A percentile compares a stretch with the other conserved stretches of the same genome.
phyloP scores from a whole-genome alignment of 1,140 invertebrate genomes.

The Papilio polyxenes region DNA sequence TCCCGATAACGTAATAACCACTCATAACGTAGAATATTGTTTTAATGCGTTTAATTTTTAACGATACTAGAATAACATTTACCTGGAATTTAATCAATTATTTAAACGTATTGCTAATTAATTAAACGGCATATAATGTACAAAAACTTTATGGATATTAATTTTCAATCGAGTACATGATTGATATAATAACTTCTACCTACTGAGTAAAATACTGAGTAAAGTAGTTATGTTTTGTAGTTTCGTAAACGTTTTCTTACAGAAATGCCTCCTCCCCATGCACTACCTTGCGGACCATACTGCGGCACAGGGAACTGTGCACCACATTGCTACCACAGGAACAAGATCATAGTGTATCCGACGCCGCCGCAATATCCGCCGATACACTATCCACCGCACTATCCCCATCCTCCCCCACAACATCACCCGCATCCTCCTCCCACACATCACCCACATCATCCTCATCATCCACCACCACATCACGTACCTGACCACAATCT shows the following conservation, averaged over 20 bases:
- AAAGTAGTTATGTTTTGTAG: no score
- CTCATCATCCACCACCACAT: constrained; percentile 16
- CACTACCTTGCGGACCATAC: not conserved
- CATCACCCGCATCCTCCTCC: constrained; percentile 43
- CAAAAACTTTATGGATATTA: not conserved
- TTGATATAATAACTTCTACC: not conserved
- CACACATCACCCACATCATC: constrained; percentile 45
- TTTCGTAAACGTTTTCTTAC: not conserved
- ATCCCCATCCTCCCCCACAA: constrained; percentile 50
- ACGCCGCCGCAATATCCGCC: constrained; percentile 16
- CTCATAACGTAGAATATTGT: no score
- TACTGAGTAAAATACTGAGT: not conserved
- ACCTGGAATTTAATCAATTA: not conserved
- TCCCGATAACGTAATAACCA: not conserved
- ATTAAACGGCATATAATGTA: not conserved
- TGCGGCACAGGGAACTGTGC: constrained; percentile 15
- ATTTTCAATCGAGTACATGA: not conserved
- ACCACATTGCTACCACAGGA: constrained; percentile 22
- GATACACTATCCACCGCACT: constrained; percentile 47
- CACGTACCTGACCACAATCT: constrained; percentile 29
- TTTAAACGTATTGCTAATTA: not conserved
- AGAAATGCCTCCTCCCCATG: constrained; percentile 2
- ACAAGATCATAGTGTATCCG: constrained; percentile 11
- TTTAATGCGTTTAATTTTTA: not conserved
- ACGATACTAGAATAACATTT: not conserved